Percentiles rank a stretch among this genome's conserved stretches.
Evolutionary conservation across 2,888 invertebrate species (phyloP).

Genomic region (Copidosoma aretas): DNA sequence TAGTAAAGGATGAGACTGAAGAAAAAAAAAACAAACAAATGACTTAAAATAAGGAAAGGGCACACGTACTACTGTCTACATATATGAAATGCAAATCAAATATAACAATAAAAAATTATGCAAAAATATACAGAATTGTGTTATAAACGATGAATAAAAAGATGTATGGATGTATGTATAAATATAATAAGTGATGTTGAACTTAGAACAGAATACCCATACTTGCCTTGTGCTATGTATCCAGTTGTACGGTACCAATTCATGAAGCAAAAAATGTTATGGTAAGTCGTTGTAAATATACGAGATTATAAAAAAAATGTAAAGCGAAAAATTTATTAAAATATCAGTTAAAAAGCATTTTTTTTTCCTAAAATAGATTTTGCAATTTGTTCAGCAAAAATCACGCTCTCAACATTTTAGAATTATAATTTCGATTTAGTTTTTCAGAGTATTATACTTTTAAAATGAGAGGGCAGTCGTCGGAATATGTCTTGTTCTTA

Average conservation of each 20-base stretch:
- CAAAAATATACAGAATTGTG: conserved; percentile 34
- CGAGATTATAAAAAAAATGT: conserved; percentile 8
- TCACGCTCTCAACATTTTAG: conserved; percentile 27
- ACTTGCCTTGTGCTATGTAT: conserved; percentile 62
- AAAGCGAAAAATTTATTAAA: background rate
- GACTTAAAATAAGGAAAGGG: conserved; percentile 19
- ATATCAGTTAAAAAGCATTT: background rate
- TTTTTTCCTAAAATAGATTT: background rate
- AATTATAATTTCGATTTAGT: conserved; percentile 8
- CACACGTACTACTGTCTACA: conserved; percentile 45
- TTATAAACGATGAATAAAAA: conserved; percentile 28
- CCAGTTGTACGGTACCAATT: conserved; percentile 61
- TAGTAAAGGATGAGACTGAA: background rate
- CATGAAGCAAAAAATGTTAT: conserved; percentile 55
- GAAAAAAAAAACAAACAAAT: conserved; percentile 1
- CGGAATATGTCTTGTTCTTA: background rate
- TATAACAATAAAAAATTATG: conserved; percentile 31
- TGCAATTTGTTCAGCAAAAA: background rate
- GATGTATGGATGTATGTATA: conserved; percentile 32
- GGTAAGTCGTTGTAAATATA: conserved; percentile 36
- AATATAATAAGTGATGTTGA: conserved; percentile 31
- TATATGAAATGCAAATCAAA: conserved; percentile 39
- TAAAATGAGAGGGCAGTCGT: conserved; percentile 23
- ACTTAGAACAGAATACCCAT: conserved; percentile 50
- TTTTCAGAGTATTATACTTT: conserved; percentile 7